A percentile compares a stretch with the other conserved stretches of the same genome.
These are phyloP conservation scores for Saturnia pavonia DNA, from an alignment of 2,888 invertebrate genomes.

Conservation along the genomic window DNA sequence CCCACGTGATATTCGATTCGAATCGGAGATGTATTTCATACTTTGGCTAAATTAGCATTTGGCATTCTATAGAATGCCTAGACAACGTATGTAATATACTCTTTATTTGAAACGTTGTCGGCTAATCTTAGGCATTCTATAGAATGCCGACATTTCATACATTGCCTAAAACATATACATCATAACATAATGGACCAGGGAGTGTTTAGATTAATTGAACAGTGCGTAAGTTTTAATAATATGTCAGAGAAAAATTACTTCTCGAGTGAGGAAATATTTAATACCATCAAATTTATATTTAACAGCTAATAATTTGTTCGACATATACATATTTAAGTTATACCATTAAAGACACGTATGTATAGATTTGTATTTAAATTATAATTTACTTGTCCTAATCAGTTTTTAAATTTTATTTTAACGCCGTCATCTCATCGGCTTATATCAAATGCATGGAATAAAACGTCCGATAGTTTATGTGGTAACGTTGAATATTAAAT, in stretches of 20 bases:
- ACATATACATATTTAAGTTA: background rate
- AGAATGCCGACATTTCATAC: too few relatives aligned
- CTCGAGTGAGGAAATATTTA: background rate
- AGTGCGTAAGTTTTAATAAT: background rate
- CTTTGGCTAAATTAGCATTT: too few relatives aligned
- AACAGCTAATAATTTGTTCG: background rate
- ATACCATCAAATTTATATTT: background rate
- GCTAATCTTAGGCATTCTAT: too few relatives aligned
- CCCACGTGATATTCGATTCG: too few relatives aligned
- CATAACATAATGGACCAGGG: too few relatives aligned
- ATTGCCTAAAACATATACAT: too few relatives aligned
- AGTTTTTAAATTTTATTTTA: conserved; percentile 2
- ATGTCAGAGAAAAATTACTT: background rate
- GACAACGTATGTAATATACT: too few relatives aligned
- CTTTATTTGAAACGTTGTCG: too few relatives aligned
- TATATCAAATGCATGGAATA: conserved; percentile 1
- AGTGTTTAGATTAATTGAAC: background rate
- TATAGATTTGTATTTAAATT: conserved; percentile 1
- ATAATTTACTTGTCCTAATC: conserved; percentile 2
- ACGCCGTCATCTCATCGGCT: background rate
- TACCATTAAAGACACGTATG: background rate
- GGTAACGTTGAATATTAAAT: background rate
- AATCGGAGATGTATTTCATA: too few relatives aligned
- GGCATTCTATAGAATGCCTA: too few relatives aligned
- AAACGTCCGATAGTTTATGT: background rate